phyloP scores from a whole-genome alignment of 2,797 vertebrate genomes.

The Bradypodion ventrale region DNA sequence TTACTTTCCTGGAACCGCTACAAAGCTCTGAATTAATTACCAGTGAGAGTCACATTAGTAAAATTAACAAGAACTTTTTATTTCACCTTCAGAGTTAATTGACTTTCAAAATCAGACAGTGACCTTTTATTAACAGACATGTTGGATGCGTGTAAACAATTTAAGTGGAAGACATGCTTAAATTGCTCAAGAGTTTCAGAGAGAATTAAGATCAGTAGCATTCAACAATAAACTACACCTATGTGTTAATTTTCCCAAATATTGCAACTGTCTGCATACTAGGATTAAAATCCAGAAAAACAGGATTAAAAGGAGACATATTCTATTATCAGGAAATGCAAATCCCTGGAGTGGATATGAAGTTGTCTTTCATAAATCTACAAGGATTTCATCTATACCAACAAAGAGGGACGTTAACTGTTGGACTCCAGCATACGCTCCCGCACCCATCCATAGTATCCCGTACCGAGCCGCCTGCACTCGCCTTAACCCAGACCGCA shows the following conservation, averaged over 20 bases:
- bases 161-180: conserved; percentile 22
- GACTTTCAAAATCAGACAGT: conserved; percentile 48
- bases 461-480: too few relatives aligned
- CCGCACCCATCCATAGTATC: too few relatives aligned
- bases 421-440: too few relatives aligned
- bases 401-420: too few relatives aligned
- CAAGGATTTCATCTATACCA: too few relatives aligned
- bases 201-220: not conserved
- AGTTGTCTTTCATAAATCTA: not conserved
- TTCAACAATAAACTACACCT: not conserved
- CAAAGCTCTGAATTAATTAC: conserved; percentile 64
- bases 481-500: too few relatives aligned
- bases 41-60: conserved; percentile 52
- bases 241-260: not conserved
- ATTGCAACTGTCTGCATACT: not conserved
- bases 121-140: conserved; percentile 36
- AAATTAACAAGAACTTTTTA: conserved; percentile 52
- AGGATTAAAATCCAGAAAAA: not conserved
- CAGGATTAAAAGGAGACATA: not conserved
- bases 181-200: not conserved
- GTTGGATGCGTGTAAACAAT: conserved; percentile 21
- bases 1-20: conserved; percentile 57
- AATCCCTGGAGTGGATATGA: not conserved
- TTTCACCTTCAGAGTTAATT: conserved; percentile 53
- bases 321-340: not conserved